phyloP scores from a whole-genome alignment of 2,113 vertebrate species.

The Cyphomyrus discorhynchus region DNA sequence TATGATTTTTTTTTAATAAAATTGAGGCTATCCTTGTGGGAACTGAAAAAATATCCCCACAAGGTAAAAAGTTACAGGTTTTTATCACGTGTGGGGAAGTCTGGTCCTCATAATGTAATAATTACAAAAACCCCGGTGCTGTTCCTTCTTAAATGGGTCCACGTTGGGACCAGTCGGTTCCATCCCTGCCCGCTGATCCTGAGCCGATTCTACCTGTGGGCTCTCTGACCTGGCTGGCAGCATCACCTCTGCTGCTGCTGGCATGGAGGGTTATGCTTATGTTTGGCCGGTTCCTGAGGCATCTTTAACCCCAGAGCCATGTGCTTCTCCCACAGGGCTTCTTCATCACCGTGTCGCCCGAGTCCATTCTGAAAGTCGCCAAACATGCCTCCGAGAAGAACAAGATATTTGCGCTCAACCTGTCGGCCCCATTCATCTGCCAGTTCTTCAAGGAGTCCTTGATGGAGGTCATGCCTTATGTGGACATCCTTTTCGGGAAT shows the following conservation, averaged over 20 bases:
- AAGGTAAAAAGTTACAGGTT: not conserved
- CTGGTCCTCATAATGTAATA: not conserved
- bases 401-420: constrained; percentile 87
- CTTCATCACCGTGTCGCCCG: constrained; percentile 90
- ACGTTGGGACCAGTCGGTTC: not conserved
- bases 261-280: not conserved
- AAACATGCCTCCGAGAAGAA: constrained; percentile 80
- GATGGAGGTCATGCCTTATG: constrained; percentile 90
- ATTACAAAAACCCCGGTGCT: not conserved
- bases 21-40: not conserved
- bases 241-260: not conserved
- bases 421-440: constrained; percentile 94
- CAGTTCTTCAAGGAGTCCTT: constrained; percentile 89
- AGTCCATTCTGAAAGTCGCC: constrained; percentile 91
- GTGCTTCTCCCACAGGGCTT: constrained; percentile 73
- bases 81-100: not conserved
- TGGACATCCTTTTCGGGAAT: constrained; percentile 92
- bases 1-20: not conserved
- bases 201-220: not conserved
- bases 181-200: not conserved
- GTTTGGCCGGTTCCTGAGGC: constrained; percentile 27
- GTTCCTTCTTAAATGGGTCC: not conserved
- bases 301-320: constrained; percentile 13
- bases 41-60: not conserved
- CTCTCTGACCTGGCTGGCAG: not conserved